Base-by-base conservation (phyloP, 2,888 invertebrate species). In the Onchidella celtica region DNA sequence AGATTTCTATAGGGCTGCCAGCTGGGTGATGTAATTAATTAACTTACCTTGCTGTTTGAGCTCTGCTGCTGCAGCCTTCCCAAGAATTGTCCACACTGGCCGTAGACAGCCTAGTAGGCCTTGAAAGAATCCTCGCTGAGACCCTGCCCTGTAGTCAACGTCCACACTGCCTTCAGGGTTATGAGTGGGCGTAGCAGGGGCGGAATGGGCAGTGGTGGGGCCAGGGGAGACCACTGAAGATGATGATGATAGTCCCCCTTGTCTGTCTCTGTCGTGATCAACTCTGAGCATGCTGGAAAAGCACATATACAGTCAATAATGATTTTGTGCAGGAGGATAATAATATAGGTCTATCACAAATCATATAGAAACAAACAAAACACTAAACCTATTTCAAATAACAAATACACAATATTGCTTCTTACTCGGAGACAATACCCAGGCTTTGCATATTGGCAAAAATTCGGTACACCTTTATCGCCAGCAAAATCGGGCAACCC, bases 61-160 rank as follows among this genome's bases (percentile, higher is more conserved):
- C 82, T 93, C 92, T 34, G 90, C 91, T 11, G 90, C 89, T 32
- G 91, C 89, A 68, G 96, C 95, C 92, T 97, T 97, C 74, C 96
- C 96, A 81, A 98, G 96, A 87, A 98, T 95, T n/a, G 96, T 96
- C 93, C 97, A 95, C 14, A 98, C 96, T 0, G 97, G 97, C 84
- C 97, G 95, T 91, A 98, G 95, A 91, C 98, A 98, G 0, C 97
- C 97, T 87, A 97, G 94, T 79, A 98, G 95, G 0, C 97, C 97
- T 85, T 92, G 92, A 70, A 93, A 91, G 86, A 93, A 93, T 1
- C 92, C 92, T 38, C 91, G 84, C 86, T 91, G 90, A 6, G 86
- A 76, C 27, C 89, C 87, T 21, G 89, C 89, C 38, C 89, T 81
- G 87, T 90, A 88, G 69, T 86, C 85, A n/a, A 91, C 89, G 68